phyloP scores from a whole-genome alignment of 1,140 invertebrate species.

The Yoshiicerus persimilis region DNA sequence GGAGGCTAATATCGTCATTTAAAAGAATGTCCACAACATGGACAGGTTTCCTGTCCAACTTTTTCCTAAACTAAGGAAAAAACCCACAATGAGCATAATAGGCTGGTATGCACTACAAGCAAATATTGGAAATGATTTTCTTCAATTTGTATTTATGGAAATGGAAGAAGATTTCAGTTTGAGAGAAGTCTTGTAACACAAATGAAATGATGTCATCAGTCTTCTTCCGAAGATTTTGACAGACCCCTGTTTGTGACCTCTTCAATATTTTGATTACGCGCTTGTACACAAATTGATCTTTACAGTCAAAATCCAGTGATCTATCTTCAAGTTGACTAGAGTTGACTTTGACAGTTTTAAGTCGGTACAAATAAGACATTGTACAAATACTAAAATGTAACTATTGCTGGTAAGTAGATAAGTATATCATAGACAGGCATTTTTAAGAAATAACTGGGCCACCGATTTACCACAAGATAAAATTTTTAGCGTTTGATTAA shows the following conservation, averaged over 20 bases:
- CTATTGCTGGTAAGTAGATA: too few species aligned
- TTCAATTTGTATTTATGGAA: not conserved
- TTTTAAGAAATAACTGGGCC: too few species aligned
- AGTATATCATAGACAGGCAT: too few species aligned
- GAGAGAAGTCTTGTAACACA: too few species aligned
- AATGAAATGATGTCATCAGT: too few species aligned
- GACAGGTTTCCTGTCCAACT: not conserved
- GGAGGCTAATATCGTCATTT: not conserved
- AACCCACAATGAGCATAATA: not conserved
- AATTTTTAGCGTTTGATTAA: too few species aligned
- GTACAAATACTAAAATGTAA: too few species aligned
- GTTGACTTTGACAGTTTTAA: not conserved
- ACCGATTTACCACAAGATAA: too few species aligned
- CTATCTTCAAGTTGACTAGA: not conserved
- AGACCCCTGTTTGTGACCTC: not conserved
- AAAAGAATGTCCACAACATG: not conserved
- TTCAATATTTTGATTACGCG: constrained; percentile 8
- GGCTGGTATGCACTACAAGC: not conserved
- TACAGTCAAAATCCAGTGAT: not conserved
- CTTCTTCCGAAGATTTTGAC: not conserved
- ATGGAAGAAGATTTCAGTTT: not conserved
- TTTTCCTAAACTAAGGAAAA: not conserved
- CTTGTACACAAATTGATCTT: constrained; percentile 15
- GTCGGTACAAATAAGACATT: too few species aligned
- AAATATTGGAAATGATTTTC: not conserved